A percentile compares a stretch with the other conserved stretches of the same genome.
These are phyloP conservation scores for Eudorcas thomsonii DNA, from an alignment of 2,113 vertebrate genomes.

Conservation along the genomic window DNA sequence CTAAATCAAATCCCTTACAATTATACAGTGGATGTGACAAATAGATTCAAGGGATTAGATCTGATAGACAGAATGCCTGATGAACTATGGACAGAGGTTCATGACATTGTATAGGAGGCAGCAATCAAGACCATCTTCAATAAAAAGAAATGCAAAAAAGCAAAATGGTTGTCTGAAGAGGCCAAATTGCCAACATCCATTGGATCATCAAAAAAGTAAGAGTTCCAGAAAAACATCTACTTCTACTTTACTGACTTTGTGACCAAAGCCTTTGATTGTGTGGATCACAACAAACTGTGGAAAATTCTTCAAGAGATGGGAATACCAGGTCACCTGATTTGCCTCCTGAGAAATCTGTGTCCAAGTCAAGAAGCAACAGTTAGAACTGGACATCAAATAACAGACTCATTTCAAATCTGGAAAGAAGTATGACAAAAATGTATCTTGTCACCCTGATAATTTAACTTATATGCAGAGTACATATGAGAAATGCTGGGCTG, in stretches of 20 bases:
- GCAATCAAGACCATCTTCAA: not conserved
- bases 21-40: not conserved
- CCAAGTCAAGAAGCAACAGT: not conserved
- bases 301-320: not conserved
- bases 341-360: not conserved
- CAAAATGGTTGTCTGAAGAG: not conserved
- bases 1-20: not conserved
- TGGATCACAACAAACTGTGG: not conserved
- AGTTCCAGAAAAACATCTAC: not conserved
- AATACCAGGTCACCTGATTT: not conserved
- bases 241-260: not conserved
- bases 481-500: not conserved
- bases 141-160: not conserved
- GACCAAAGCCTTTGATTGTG: not conserved
- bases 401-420: not conserved
- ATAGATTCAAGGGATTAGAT: not conserved
- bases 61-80: not conserved
- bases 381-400: not conserved
- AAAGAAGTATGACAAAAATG: not conserved
- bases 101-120: not conserved
- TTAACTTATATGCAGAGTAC: not conserved
- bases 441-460: not conserved
- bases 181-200: not conserved
- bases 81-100: not conserved
- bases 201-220: not conserved